A percentile compares a stretch with the other conserved stretches of the same genome.
Conservation (phyloP, 2,888 invertebrate genomes). For the Chloroclysta siterata region DNA sequence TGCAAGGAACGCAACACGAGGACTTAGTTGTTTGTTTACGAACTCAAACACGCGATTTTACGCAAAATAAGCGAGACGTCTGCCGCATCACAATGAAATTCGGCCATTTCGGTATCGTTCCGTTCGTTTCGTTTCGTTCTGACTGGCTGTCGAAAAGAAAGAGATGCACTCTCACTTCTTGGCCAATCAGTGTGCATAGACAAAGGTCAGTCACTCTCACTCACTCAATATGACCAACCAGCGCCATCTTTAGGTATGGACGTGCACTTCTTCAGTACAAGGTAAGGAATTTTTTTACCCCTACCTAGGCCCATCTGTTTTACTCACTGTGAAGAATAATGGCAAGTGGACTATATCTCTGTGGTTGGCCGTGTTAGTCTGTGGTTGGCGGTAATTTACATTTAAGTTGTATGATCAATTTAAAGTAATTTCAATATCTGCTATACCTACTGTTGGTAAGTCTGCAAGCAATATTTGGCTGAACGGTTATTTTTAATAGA, state of each 20-base stretch:
- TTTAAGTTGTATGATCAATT: background rate
- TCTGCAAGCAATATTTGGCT: background rate
- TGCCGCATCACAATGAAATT: conserved; percentile 68
- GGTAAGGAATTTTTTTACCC: no score
- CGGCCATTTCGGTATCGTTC: conserved; percentile 73
- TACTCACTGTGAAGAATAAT: no score
- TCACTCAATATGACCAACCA: no score
- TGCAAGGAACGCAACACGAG: conserved; percentile 55
- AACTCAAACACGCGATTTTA: conserved; percentile 59
- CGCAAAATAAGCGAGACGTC: conserved; percentile 72
- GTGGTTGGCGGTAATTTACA: background rate
- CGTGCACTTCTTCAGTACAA: no score
- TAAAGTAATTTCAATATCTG: background rate
- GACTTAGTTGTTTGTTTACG: conserved; percentile 73
- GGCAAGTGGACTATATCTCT: no score
- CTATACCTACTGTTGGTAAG: background rate
- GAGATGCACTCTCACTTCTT: conserved; percentile 50
- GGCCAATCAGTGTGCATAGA: conserved; percentile 47
- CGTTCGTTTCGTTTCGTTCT: background rate
- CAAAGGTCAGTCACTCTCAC: conserved; percentile 5
- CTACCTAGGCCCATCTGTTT: no score
- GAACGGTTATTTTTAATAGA: background rate
- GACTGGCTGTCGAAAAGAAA: conserved; percentile 56
- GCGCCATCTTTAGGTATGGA: no score
- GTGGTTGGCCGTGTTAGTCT: background rate